Evolutionary conservation across 2,113 vertebrate genomes (phyloP).

Genomic region (Psettodes erumei): DNA sequence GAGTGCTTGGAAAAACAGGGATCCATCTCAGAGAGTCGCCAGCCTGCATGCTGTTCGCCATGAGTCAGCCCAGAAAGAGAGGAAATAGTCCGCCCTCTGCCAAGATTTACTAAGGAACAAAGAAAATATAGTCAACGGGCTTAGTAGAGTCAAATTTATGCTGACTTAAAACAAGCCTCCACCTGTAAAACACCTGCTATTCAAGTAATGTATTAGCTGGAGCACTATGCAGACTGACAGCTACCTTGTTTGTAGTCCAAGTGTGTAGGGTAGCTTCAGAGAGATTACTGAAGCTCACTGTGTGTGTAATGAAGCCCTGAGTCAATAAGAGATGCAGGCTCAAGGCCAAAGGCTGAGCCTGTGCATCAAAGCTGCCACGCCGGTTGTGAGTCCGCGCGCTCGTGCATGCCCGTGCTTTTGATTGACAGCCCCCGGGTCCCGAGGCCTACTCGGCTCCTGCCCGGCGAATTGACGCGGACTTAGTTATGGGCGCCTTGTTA

Average conservation of each 20-base stretch:
- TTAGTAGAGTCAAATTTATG: conserved; percentile 45
- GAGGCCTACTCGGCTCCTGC: conserved; percentile 35
- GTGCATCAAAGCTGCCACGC: conserved; percentile 53
- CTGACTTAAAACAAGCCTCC: conserved; percentile 34
- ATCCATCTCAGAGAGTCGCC: conserved; percentile 1
- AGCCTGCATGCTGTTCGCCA: conserved; percentile 5
- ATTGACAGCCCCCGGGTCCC: conserved; percentile 66
- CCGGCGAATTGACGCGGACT: conserved; percentile 54
- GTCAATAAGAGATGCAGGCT: conserved; percentile 80
- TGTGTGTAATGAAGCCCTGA: conserved; percentile 79
- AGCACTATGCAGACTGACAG: conserved; percentile 67
- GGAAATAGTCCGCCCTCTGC: conserved; percentile 26
- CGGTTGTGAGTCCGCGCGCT: conserved; percentile 24
- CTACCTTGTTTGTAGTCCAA: conserved; percentile 71
- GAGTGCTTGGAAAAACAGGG: conserved; percentile 16
- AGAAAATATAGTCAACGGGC: conserved; percentile 29
- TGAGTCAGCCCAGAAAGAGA: conserved; percentile 27
- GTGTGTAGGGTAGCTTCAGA: conserved; percentile 71
- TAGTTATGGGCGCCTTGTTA: conserved; percentile 75
- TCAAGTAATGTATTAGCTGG: conserved; percentile 48
- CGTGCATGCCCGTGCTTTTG: conserved; percentile 50
- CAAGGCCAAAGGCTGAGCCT: conserved; percentile 71
- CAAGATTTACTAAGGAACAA: conserved; percentile 31
- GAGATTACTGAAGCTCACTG: conserved; percentile 80
- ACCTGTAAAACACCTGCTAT: conserved; percentile 53